Conservation (phyloP, 2,888 invertebrate species). For the Agonopterix alstromeriana region DNA sequence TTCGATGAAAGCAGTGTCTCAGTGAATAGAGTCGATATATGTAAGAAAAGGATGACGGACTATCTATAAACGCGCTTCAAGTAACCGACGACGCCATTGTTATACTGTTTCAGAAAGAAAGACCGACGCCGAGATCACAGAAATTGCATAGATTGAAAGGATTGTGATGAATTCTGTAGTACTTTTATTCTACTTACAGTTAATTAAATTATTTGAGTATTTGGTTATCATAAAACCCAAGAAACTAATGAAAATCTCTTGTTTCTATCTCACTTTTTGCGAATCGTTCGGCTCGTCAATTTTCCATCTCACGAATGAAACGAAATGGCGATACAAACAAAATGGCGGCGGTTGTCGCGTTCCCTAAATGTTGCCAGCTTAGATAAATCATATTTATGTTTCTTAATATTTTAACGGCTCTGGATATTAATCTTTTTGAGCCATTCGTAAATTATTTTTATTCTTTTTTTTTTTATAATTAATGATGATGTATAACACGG, state of each 20-base stretch:
- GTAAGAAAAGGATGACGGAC: constrained; percentile 77
- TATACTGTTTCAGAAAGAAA: constrained; percentile 26
- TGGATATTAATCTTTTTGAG: too few relatives aligned
- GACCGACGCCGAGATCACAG: constrained; percentile 31
- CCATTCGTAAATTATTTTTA: too few relatives aligned
- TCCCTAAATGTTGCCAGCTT: not conserved
- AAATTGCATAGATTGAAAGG: constrained; percentile 6
- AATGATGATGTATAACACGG: too few relatives aligned
- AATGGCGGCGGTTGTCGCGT: constrained; percentile 43
- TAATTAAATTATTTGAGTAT: not conserved
- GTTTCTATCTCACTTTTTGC: constrained; percentile 74
- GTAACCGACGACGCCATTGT: constrained; percentile 67
- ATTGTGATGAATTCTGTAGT: not conserved
- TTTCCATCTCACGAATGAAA: constrained; percentile 73
- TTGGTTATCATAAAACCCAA: not conserved
- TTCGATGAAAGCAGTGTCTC: constrained; percentile 68
- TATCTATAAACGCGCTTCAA: constrained; percentile 60
- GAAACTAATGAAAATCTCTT: constrained; percentile 35
- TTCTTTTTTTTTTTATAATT: too few relatives aligned
- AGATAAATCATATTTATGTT: not conserved
- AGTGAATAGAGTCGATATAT: constrained; percentile 65
- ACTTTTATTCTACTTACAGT: constrained; percentile 5
- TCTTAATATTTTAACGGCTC: too few relatives aligned
- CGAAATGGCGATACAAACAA: constrained; percentile 76
- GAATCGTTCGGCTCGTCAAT: constrained; percentile 25